Percentiles rank a stretch among this genome's conserved stretches.
phyloP scores from a whole-genome alignment of 2,113 vertebrate genomes.

The Electrona antarctica region DNA sequence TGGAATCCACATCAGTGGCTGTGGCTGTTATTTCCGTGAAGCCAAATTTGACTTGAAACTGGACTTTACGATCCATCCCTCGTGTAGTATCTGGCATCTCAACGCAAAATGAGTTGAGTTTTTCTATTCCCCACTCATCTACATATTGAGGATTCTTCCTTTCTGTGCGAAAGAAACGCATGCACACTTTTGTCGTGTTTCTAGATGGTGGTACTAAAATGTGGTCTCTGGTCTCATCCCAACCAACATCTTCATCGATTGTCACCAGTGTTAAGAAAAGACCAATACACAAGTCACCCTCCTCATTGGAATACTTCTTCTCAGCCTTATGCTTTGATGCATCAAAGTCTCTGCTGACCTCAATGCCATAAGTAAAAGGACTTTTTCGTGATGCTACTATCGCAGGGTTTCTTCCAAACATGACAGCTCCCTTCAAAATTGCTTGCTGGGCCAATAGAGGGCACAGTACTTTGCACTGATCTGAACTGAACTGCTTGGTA shows the following conservation, averaged over 20 bases:
- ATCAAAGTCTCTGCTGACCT: constrained; percentile 20
- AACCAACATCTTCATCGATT: no score
- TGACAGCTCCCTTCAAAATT: no score
- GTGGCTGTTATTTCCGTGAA: no score
- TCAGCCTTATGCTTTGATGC: no score
- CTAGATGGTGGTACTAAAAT: neutral
- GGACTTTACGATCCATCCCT: neutral
- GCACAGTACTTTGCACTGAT: neutral
- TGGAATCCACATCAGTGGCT: no score
- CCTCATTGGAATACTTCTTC: neutral
- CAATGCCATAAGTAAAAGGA: neutral
- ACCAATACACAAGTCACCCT: neutral
- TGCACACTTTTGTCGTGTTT: neutral
- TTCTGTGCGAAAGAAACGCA: neutral
- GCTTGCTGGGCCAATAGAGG: no score
- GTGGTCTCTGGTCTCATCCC: neutral
- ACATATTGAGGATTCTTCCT: constrained; percentile 8
- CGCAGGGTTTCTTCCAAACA: no score
- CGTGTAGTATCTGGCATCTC: no score
- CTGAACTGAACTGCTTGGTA: neutral
- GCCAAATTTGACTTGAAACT: no score
- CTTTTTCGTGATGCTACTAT: constrained; percentile 12
- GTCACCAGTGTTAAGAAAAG: no score
- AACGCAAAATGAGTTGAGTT: no score
- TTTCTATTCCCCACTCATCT: no score